Conservation (phyloP, 2,888 invertebrate genomes). For the Tiliacea citrago region DNA sequence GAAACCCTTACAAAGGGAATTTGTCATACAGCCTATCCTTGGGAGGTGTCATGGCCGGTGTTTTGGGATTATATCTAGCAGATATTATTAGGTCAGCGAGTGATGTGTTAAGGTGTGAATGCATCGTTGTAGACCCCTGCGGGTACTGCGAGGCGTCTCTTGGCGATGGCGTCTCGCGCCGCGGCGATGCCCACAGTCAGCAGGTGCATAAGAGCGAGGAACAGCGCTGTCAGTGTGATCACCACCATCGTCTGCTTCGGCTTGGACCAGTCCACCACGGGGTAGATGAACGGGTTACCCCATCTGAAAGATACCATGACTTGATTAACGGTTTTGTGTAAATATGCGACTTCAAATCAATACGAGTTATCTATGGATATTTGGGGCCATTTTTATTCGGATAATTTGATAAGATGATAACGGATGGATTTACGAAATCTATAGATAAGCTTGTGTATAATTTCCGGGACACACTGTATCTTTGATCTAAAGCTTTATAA, state of each 20-base stretch:
- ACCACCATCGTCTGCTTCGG: conserved; percentile 92
- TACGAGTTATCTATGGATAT: conserved; percentile 17
- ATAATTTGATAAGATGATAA: conserved; percentile 39
- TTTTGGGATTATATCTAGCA: conserved; percentile 8
- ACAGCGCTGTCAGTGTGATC: conserved; percentile 92
- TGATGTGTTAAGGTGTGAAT: conserved; percentile 75
- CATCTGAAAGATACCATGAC: conserved; percentile 85
- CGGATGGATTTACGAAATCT: background rate
- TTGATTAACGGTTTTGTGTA: background rate
- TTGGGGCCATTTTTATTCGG: background rate
- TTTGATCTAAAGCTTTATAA: background rate
- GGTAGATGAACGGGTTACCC: conserved; percentile 93
- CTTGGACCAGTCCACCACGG: conserved; percentile 94
- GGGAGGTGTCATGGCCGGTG: conserved; percentile 28
- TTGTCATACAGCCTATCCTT: conserved; percentile 24
- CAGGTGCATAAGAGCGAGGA: conserved; percentile 92
- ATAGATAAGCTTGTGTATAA: background rate
- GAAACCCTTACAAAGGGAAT: conserved; percentile 10
- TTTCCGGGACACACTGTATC: too few relatives aligned
- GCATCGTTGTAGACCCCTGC: conserved; percentile 84
- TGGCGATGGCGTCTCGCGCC: conserved; percentile 83
- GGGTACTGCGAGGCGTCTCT: conserved; percentile 70
- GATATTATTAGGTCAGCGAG: background rate
- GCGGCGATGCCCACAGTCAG: conserved; percentile 91
- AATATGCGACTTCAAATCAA: conserved; percentile 1